phyloP scores from a whole-genome alignment of 2,888 invertebrate species.

The Zhuqinia jingwanae region DNA sequence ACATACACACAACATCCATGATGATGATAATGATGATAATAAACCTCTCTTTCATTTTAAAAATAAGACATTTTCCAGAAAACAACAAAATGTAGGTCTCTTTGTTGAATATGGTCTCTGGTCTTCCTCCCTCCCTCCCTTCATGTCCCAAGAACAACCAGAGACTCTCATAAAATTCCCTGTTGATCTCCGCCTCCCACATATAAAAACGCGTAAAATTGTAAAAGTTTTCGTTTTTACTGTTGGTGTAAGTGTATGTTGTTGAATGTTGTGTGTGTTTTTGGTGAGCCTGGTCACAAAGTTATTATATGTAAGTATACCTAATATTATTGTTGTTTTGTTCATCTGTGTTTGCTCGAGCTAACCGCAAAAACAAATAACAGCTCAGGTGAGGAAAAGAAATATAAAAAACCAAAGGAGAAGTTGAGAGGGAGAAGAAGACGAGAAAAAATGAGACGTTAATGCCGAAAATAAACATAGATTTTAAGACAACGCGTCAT shows the following conservation, averaged over 20 bases:
- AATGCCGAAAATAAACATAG: slow-evolving; percentile 55
- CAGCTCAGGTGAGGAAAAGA: slow-evolving; percentile 64
- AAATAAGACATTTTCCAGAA: slow-evolving; percentile 71
- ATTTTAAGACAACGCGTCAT: slow-evolving; percentile 18
- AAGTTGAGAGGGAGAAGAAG: no score
- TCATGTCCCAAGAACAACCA: slow-evolving; percentile 34
- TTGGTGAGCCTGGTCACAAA: not conserved
- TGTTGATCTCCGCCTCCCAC: slow-evolving; percentile 53
- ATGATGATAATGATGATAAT: not conserved
- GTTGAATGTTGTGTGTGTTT: no score
- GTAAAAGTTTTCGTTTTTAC: slow-evolving; percentile 1
- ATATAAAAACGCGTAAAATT: slow-evolving; percentile 34
- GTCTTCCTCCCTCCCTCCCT: not conserved
- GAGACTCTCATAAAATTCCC: slow-evolving; percentile 59
- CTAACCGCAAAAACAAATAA: slow-evolving; percentile 71
- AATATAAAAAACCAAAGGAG: slow-evolving; percentile 15
- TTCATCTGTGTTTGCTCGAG: slow-evolving; percentile 57
- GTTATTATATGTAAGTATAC: no score
- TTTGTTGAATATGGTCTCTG: slow-evolving; percentile 41
- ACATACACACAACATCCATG: slow-evolving; percentile 13
- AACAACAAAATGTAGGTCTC: slow-evolving; percentile 64
- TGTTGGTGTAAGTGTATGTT: slow-evolving; percentile 6
- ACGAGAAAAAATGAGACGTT: slow-evolving; percentile 65
- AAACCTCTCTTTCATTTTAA: slow-evolving; percentile 45
- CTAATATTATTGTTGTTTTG: not conserved